Base-by-base conservation (phyloP, 2,797 vertebrate genomes). In the Neosalanx taihuensis region DNA sequence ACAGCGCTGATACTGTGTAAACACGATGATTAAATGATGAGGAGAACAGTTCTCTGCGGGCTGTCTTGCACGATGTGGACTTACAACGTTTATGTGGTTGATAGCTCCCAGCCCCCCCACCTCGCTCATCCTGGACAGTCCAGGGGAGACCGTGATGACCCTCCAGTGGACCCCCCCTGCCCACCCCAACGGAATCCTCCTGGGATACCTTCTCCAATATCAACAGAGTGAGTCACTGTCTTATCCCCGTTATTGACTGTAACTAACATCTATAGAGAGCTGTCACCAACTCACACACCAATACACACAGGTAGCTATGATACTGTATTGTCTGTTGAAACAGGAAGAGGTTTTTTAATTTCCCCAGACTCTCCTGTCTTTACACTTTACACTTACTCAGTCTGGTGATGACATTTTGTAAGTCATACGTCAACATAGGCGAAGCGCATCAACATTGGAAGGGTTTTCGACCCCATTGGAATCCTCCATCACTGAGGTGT, bases 51-150 rank as follows among this genome's bases (percentile, higher is more conserved):
- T 46, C 35, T 37, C 35, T 37, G 35, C 10, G 35, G 6, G 35
- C 35, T 37, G 41, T 46, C 41, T 46, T 13, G 41, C 41, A 3
- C 7, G 41, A 9, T 46, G 41, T 46, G 41, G 10, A 46, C 51
- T n/a, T 3, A 29, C 51, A n/a, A 59, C 35, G 15, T 41, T 29
- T 51, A 13, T 57, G 65, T 69, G 77, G 60, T 29, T 79, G n/a
- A 49, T 81, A 97, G 96, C 93, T 62, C 96, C 96, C 5, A 89
- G 92, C 77, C 88, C 88, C 26, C 96, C 94, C 0, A 83, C 72
- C 30, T 90, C 85, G 3, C 71, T 97, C 83, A 84, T 61, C 12
- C 79, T 96, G 72, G 92, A 95, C 30, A 94, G 94, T 79, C 92
- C 91, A 30, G 94, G 92, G 0, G 89, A 95, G 76, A 94, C 93